These are phyloP conservation scores for Calonectris borealis DNA, from an alignment of 2,113 vertebrate species.

Conservation along the genomic window DNA sequence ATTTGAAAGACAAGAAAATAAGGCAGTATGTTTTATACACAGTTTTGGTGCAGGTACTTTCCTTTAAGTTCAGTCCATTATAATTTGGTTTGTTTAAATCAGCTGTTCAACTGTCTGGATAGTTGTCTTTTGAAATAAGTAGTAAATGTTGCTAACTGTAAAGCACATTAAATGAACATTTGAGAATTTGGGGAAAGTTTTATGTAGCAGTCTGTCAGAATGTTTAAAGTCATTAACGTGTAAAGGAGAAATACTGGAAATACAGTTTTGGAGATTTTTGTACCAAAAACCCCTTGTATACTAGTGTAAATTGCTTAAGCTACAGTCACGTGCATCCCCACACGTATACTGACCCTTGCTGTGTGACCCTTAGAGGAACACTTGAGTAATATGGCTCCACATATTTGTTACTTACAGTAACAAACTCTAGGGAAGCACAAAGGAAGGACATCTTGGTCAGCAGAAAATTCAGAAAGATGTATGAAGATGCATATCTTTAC, in stretches of 20 bases:
- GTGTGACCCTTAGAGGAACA: background rate
- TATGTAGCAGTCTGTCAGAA: background rate
- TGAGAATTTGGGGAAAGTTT: background rate
- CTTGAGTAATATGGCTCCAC: background rate
- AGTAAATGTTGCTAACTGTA: background rate
- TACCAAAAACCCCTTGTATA: background rate
- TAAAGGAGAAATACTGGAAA: background rate
- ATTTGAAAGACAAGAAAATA: background rate
- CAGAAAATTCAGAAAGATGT: background rate
- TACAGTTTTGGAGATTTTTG: background rate
- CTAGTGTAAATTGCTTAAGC: background rate
- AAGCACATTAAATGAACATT: background rate
- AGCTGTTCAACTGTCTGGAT: background rate
- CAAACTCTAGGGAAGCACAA: background rate
- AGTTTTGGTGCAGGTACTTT: background rate
- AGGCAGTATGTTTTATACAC: background rate
- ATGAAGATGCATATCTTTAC: background rate
- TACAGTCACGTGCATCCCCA: no score
- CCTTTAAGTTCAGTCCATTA: background rate
- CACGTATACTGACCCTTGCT: background rate
- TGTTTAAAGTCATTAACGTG: background rate
- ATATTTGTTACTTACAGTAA: background rate
- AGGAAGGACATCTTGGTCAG: background rate
- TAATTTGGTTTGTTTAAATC: background rate
- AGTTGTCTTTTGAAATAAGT: background rate